phyloP scores from a whole-genome alignment of 2,888 invertebrate species.

The Heliothis peltigera region DNA sequence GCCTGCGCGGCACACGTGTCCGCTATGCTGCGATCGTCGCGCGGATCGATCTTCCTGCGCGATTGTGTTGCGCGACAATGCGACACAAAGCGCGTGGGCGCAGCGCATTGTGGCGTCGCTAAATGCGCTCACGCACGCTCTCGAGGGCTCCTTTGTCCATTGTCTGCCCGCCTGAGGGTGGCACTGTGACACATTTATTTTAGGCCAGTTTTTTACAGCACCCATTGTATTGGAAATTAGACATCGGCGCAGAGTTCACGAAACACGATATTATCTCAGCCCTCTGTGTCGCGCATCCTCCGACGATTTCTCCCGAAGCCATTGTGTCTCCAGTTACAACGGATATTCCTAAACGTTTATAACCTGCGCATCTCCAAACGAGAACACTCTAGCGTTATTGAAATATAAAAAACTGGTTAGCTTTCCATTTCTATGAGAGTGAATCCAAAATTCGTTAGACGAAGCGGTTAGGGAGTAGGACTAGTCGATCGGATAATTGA shows the following conservation, averaged over 20 bases:
- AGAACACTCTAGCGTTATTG: conserved; percentile 68
- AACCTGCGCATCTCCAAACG: conserved; percentile 60
- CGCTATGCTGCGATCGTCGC: conserved; percentile 64
- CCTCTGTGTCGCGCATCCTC: conserved; percentile 78
- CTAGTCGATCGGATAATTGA: conserved; percentile 82
- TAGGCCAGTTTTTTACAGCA: conserved; percentile 86
- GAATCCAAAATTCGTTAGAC: conserved; percentile 76
- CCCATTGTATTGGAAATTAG: conserved; percentile 89
- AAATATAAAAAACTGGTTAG: conserved; percentile 83
- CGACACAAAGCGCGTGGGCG: conserved; percentile 78
- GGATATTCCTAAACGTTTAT: conserved; percentile 70
- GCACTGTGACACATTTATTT: conserved; percentile 89
- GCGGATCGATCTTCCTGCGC: conserved; percentile 78
- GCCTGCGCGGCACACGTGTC: conserved; percentile 67
- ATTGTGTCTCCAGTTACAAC: conserved; percentile 75
- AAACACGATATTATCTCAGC: conserved; percentile 86
- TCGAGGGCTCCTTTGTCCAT: conserved; percentile 84
- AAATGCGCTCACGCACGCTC: conserved; percentile 74
- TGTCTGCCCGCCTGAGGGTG: conserved; percentile 85
- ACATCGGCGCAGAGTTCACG: conserved; percentile 86
- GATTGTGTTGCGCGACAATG: conserved; percentile 75
- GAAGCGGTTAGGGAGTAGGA: conserved; percentile 64
- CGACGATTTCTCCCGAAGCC: conserved; percentile 75
- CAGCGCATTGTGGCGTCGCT: conserved; percentile 79
- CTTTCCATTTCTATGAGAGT: conserved; percentile 84